Evolutionary conservation across 2,888 invertebrate genomes (phyloP).

Genomic region (Dryobotodes eremita): DNA sequence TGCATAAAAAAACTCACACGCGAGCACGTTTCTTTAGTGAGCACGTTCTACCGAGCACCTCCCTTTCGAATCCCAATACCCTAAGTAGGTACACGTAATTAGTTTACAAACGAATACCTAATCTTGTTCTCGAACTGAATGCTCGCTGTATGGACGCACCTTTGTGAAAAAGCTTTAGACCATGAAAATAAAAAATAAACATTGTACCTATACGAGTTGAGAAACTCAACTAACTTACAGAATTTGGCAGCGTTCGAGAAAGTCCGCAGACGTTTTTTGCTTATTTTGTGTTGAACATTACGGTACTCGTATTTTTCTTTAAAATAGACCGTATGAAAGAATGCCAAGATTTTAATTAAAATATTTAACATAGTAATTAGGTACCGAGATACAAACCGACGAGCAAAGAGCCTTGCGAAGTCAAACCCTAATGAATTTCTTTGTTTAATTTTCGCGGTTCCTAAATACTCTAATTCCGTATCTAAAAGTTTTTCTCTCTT

Average conservation of each 20-base stretch:
- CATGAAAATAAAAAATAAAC: constrained; percentile 9
- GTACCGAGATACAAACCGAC: neutral
- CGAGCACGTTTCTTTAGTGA: neutral
- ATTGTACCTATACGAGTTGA: neutral
- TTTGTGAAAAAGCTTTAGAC: neutral
- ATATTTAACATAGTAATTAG: constrained; percentile 11
- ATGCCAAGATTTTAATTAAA: constrained; percentile 17
- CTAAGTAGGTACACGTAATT: neutral
- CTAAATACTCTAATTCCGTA: neutral
- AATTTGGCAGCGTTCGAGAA: constrained; percentile 43
- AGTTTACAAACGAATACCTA: neutral
- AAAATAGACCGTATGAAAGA: neutral
- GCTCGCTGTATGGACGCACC: neutral
- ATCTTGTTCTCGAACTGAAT: constrained; percentile 8
- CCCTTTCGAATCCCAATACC: neutral
- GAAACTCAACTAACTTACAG: constrained; percentile 16
- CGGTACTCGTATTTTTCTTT: constrained; percentile 33
- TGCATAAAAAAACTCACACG: neutral
- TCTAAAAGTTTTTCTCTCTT: constrained; percentile 5
- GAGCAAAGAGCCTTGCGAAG: neutral
- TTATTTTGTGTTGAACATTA: constrained; percentile 11
- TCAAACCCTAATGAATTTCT: constrained; percentile 12
- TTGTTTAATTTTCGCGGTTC: constrained; percentile 1
- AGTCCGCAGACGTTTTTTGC: constrained; percentile 11
- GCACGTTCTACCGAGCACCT: neutral